Conservation (phyloP, 1,140 invertebrate genomes). For the Nomia melanderi region DNA sequence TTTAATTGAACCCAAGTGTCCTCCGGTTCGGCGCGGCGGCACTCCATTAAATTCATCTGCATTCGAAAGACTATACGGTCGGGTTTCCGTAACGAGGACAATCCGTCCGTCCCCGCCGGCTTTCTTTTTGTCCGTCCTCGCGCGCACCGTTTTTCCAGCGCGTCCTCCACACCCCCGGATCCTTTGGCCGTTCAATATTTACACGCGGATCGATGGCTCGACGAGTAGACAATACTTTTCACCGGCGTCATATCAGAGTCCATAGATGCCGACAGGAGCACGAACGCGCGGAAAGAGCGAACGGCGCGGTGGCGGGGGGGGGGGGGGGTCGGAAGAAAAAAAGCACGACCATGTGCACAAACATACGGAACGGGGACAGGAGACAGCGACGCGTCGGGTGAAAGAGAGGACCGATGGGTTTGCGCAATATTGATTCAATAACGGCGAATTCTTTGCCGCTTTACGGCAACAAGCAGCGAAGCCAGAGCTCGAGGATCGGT, state of each 20-base stretch:
- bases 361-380: slow-evolving; percentile 30
- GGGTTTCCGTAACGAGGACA: slow-evolving; percentile 36
- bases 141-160: slow-evolving; percentile 34
- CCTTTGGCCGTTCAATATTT: slow-evolving; percentile 65
- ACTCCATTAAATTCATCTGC: slow-evolving; percentile 65
- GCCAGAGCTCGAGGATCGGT: slow-evolving; percentile 32
- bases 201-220: slow-evolving; percentile 68
- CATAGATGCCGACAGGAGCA: slow-evolving; percentile 32
- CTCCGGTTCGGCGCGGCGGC: slow-evolving; percentile 41
- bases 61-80: slow-evolving; percentile 51
- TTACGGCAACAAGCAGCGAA: slow-evolving; percentile 47
- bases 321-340: slow-evolving; percentile 48
- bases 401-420: slow-evolving; percentile 65
- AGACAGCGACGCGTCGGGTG: not conserved
- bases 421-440: slow-evolving; percentile 79
- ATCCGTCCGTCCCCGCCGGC: slow-evolving; percentile 40
- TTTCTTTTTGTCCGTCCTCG: slow-evolving; percentile 45
- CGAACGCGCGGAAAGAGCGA: slow-evolving; percentile 12
- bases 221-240: slow-evolving; percentile 62
- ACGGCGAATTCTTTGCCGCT: slow-evolving; percentile 71
- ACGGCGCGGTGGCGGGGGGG: slow-evolving; percentile 6
- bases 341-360: not conserved
- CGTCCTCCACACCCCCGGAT: slow-evolving; percentile 6
- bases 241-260: slow-evolving; percentile 52
- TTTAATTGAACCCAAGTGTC: slow-evolving; percentile 60